Evolutionary conservation across 1,140 invertebrate genomes (phyloP), one percentile per base, ranked within the genome.

Genomic region (Thaumetopoea pityocampa): DNA sequence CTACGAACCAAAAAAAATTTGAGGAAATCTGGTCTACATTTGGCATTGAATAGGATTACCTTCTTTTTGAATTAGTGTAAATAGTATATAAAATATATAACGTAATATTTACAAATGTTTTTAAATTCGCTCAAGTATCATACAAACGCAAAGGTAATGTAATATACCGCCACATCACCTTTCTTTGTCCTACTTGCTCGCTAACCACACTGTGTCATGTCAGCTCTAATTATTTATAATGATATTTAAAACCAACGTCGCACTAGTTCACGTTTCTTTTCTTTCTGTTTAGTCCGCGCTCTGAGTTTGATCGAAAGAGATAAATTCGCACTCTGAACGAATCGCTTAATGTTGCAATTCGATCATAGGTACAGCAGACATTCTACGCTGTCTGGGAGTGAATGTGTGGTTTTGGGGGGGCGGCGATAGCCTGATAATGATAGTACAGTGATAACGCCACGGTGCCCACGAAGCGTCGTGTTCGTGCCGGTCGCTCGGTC

Each of bases 341-440:
- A 10, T 17, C 30, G 12, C 16, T 32, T n/a, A n/a, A n/a, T n/a
- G n/a, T 26, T 40, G 42, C 37, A 48, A 41, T 47, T 38, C 37
- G 46, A 50, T 54, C 24, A 16, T 49, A 54, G 48, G 51, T 51
- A 51, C 23, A 50, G 41, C 45, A 51, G 44, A 26, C 49, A 45
- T 38, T 32, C 24, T 38, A 24, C n/a, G n/a, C n/a, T 29, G 33
- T 29, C 9, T 43, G 7, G 20, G 17, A 55, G 46, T 59, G 51
- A 52, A 53, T 45, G 56, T 60, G 50, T 40, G 40, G 29, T 48
- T 4, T 50, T 50, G 57, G 52, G 44, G 65, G 59, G 60, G 58
- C 51, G 53, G 55, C 51, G 55, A 66, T 68, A 58, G 45, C 42
- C 41, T 73, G 76, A 80, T 80, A 77, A 74, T 61, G 66, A 69